Percentiles rank a stretch among this genome's conserved stretches.
Conservation (phyloP, 2,888 invertebrate species). For the Cosmia pyralina region DNA sequence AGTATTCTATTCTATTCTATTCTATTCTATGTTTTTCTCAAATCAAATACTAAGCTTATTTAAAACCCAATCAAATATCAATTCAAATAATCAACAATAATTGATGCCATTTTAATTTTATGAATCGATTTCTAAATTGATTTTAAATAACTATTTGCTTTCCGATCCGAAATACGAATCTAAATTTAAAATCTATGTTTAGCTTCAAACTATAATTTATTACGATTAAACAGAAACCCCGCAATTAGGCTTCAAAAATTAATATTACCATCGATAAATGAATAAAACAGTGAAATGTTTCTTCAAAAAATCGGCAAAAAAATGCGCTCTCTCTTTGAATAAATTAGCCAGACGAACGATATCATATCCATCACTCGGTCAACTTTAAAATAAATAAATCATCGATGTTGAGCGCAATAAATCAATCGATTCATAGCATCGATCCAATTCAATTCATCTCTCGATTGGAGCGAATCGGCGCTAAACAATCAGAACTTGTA, state of each 20-base stretch:
- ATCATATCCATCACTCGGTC: slow-evolving; percentile 72
- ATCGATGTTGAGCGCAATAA: slow-evolving; percentile 79
- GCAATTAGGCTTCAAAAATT: slow-evolving; percentile 40
- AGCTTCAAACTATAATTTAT: slow-evolving; percentile 45
- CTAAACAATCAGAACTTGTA: slow-evolving; percentile 75
- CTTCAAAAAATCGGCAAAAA: slow-evolving; percentile 35
- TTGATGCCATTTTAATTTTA: slow-evolving; percentile 43
- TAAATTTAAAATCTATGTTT: slow-evolving; percentile 39
- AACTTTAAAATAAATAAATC: slow-evolving; percentile 83
- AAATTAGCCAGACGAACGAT: slow-evolving; percentile 62
- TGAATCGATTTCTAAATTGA: slow-evolving; percentile 44
- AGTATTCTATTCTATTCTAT: too few species aligned
- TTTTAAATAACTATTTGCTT: slow-evolving; percentile 38
- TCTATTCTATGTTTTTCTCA: too few species aligned
- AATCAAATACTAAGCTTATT: slow-evolving; percentile 28
- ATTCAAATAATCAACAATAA: slow-evolving; percentile 49
- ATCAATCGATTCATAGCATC: slow-evolving; percentile 83
- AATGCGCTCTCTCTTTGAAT: slow-evolving; percentile 58
- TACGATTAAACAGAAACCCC: slow-evolving; percentile 56
- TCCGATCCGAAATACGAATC: slow-evolving; percentile 24
- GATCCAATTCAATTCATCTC: slow-evolving; percentile 86
- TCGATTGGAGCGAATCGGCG: slow-evolving; percentile 75
- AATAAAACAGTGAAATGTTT: slow-evolving; percentile 32
- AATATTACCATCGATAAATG: slow-evolving; percentile 44
- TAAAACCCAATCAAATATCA: slow-evolving; percentile 40